Conservation (phyloP, 2,113 vertebrate species). For the Peucedramus taeniatus region DNA sequence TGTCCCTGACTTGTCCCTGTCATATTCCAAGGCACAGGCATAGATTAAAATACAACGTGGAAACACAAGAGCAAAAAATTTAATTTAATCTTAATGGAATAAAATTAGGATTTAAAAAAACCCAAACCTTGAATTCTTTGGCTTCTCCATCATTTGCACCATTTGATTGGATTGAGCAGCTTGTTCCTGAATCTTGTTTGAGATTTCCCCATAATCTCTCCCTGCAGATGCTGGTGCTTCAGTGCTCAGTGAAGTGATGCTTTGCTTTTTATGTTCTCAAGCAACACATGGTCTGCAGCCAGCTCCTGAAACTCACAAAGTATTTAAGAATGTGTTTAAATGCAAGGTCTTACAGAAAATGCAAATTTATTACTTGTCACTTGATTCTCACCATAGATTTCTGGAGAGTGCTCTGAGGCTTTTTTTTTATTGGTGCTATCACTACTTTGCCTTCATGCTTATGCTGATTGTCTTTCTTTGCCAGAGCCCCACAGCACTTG, state of each 20-base stretch:
- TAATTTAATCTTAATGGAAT: not conserved
- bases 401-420: not conserved
- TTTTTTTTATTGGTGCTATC: not conserved
- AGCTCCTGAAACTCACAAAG: not conserved
- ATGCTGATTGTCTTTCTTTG: constrained; percentile 28
- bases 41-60: not conserved
- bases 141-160: not conserved
- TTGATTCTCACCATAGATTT: constrained; percentile 24
- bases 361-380: not conserved
- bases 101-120: not conserved
- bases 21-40: not conserved
- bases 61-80: not conserved
- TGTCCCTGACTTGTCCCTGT: not conserved
- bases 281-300: constrained; percentile 10
- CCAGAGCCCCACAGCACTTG: constrained; percentile 1
- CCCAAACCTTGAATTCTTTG: not conserved
- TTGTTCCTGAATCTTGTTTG: not conserved
- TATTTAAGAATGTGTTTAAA: constrained; percentile 22
- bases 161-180: not conserved
- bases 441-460: constrained; percentile 23
- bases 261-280: not conserved
- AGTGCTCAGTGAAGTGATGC: not conserved
- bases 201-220: not conserved
- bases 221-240: constrained; percentile 24
- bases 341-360: constrained; percentile 29